Evolutionary conservation across 2,797 vertebrate genomes (phyloP), one percentile per base, ranked within the genome.

Genomic region (Lemur catta): DNA sequence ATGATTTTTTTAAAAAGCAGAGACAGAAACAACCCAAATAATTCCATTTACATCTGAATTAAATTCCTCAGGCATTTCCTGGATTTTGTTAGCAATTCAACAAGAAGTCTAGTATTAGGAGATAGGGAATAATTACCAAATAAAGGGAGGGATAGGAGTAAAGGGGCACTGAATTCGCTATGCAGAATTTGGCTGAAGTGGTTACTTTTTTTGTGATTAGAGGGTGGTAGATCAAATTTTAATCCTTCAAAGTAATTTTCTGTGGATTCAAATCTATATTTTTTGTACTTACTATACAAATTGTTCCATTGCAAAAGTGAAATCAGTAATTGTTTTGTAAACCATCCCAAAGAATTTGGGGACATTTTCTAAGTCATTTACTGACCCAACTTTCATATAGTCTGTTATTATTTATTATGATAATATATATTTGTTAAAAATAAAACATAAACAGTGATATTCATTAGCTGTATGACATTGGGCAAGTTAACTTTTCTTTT

Each of bases 1-100:
- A 88, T 96, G 72, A 63, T 84, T 95, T 96, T 93, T 97, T 63
- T 18, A 18, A 82, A 94, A 98, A 94, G 84, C 57, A 92, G 69
- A 97, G 92, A 93, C 84, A 93, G 88, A 97, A 97, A 92, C 84
- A 93, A 95, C 94, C 71, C 88, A 97, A 97, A 97, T 93, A 97
- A 89, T 96, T 95, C 71, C 63, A 91, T 95, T 97, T 96, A 86
- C 87, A 94, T 97, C 72, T 96, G 92, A 98, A 95, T 95, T 97
- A 93, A 95, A 88, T 94, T 97, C 79, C 71, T 94, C 8, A 30
- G 74, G 65, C 92, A 92, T 95, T 96, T 95, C 43, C 48, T 96
- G 85, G 59, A 91, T 96, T 95, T 94, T 94, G 78, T 95, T 96
- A 97, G 50, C 61, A 91, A 65, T 95, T 95, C 87, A 92, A 46